phyloP scores from a whole-genome alignment of 2,113 vertebrate genomes.

The Ptilorrhoa leucosticta region DNA sequence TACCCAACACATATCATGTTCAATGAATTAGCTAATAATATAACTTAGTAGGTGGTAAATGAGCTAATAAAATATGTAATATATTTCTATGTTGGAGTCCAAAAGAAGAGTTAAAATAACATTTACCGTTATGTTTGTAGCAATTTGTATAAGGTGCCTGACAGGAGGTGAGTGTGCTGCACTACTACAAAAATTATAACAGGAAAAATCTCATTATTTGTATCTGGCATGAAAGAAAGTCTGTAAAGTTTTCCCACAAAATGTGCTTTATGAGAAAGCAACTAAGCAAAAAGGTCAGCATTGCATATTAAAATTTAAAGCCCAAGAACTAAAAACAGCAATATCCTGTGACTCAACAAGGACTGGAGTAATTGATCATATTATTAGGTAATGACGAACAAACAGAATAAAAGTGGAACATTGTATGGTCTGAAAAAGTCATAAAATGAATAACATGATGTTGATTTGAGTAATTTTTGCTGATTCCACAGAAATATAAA shows the following conservation, averaged over 20 bases:
- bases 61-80: constrained; percentile 76
- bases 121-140: constrained; percentile 55
- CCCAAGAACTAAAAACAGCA: neutral
- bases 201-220: constrained; percentile 43
- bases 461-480: neutral
- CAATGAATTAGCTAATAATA: constrained; percentile 69
- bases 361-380: neutral
- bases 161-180: neutral
- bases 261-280: neutral
- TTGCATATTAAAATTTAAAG: neutral
- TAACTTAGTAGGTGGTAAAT: constrained; percentile 70
- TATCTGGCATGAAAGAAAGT: neutral
- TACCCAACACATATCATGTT: constrained; percentile 24
- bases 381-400: neutral
- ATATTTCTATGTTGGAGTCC: constrained; percentile 72
- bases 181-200: constrained; percentile 21
- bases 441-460: neutral
- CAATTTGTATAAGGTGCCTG: constrained; percentile 54
- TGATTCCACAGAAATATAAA: neutral
- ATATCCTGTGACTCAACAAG: neutral
- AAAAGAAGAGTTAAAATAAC: constrained; percentile 67
- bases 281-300: neutral
- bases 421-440: neutral
- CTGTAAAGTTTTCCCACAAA: neutral
- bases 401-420: neutral